Base-by-base conservation (phyloP, 2,888 invertebrate genomes). In the Theodoxus fluviatilis region DNA sequence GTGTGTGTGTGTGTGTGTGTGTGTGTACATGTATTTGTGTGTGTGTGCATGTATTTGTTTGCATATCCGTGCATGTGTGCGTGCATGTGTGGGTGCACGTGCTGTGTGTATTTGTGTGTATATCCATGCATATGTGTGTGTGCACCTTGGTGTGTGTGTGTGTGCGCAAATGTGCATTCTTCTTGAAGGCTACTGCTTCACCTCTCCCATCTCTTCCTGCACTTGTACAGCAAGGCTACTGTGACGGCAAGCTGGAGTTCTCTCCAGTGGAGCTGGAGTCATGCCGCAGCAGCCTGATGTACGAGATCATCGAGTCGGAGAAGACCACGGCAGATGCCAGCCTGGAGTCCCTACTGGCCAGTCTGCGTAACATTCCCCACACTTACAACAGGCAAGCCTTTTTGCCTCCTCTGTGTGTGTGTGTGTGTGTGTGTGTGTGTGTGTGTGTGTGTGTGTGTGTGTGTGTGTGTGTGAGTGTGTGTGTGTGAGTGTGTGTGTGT, bases 211-310 rank as follows among this genome's bases (percentile, higher is more conserved):
- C 18, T 18, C 12, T 22, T 22, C 25, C 28, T 65, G 43, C 28
- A 6, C 35, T 40, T 22, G 74, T 74, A 31, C 85, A 92, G 92
- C 90, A 91, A 74, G 90, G 89, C 69, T 92, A 92, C 81, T 83
- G 93, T 37, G 85, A 88, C 2, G 90, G 90, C 0, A 89, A 90
- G 38, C 83, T 84, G 1, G 89, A 90, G 68, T 93, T 94, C 90
- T 93, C 94, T 72, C 88, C 90, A 12, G 91, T 92, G 55, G 89
- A 95, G 71, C 90, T 95, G 79, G 93, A 93, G 79, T 93, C 94
- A 0, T 95, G 95, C 0, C 93, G 92, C 82, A 93, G 94, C 83
- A 94, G 94, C 22, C 90, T 94, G n/a, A 91, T 95, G 74, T 96
- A 93, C 87, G 93, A 94, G 83, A 91, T 94, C 67, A 93, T 96